phyloP scores from a whole-genome alignment of 2,888 invertebrate species.

The Sinelater perroti region DNA sequence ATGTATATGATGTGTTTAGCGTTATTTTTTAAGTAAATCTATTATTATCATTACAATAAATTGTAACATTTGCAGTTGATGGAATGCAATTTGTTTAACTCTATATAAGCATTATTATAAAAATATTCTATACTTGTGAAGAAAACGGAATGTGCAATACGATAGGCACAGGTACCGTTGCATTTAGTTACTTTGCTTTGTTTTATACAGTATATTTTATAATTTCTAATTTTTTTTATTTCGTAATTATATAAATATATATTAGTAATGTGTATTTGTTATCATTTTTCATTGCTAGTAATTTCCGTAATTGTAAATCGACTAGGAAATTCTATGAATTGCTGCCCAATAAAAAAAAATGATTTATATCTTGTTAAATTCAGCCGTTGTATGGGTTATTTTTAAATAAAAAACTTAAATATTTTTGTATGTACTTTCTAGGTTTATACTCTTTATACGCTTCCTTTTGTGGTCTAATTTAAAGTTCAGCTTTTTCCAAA shows the following conservation, averaged over 20 bases:
- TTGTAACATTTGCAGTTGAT: too few species aligned
- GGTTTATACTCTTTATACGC: too few species aligned
- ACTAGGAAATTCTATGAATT: constrained; percentile 40
- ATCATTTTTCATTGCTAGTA: constrained; percentile 40
- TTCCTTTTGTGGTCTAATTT: too few species aligned
- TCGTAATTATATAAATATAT: constrained; percentile 29
- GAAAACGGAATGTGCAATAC: constrained; percentile 52
- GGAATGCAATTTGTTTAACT: constrained; percentile 13
- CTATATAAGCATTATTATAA: constrained; percentile 17
- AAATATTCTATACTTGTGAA: constrained; percentile 49
- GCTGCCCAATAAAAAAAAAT: constrained; percentile 53
- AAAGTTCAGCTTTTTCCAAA: too few species aligned
- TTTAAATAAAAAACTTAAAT: constrained; percentile 58
- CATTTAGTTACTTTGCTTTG: constrained; percentile 46
- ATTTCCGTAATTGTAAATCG: constrained; percentile 37
- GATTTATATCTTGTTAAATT: constrained; percentile 61
- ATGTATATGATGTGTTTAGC: neutral
- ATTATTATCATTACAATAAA: too few species aligned
- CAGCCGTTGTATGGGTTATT: constrained; percentile 61
- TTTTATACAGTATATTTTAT: constrained; percentile 36
- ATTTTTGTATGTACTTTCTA: too few species aligned
- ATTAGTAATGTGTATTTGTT: constrained; percentile 38
- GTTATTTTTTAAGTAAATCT: too few species aligned
- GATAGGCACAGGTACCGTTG: constrained; percentile 46
- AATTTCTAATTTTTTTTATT: constrained; percentile 25